Evolutionary conservation across 2,797 vertebrate species (phyloP), one percentile per base, ranked within the genome.

Genomic region (Epinephelus awoara): DNA sequence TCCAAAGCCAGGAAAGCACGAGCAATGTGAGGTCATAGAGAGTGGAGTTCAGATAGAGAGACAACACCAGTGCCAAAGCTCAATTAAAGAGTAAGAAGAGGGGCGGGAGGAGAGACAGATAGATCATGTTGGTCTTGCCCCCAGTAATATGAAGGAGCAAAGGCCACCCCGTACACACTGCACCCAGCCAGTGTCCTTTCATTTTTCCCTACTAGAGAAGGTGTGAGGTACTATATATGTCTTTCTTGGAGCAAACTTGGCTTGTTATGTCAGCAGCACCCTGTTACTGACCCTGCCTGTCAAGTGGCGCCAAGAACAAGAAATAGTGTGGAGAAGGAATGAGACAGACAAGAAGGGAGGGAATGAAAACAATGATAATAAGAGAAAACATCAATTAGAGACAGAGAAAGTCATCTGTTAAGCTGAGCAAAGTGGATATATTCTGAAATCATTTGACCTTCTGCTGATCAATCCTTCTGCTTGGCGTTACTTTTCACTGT

Each of bases 1-100:
- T 82, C 56, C 73, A 88, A 88, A 80, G 87, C 89, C 80, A 89
- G 77, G 84, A 90, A 86, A 84, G 69, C 86, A 78, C 73, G 67
- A 93, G 90, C 82, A 89, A 85, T 57, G 69, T 84, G 90, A 94
- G 88, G 90, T 93, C 90, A 93, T 66, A 52, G 55, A 86, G 77
- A 91, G 73, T 67, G 85, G 86, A 77, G 85, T 75, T 83, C 82
- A 83, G 86, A 85, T 67, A 85, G 75, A 57, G 72, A 85, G 73
- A 81, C 72, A 51, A 67, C 54, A 29, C 52, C 29, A 40, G 79
- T 91, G 88, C 93, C 93, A 94, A 91, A 65, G 77, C 84, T 85
- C 85, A 92, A 92, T 92, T 88, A 92, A 89, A 79, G 75, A 91
- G 83, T 89, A 84, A 70, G 71, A 87, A 85, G 78, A 86, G 72